Conservation (phyloP, 2,888 invertebrate genomes). For the Mimumesa dahlbomi region DNA sequence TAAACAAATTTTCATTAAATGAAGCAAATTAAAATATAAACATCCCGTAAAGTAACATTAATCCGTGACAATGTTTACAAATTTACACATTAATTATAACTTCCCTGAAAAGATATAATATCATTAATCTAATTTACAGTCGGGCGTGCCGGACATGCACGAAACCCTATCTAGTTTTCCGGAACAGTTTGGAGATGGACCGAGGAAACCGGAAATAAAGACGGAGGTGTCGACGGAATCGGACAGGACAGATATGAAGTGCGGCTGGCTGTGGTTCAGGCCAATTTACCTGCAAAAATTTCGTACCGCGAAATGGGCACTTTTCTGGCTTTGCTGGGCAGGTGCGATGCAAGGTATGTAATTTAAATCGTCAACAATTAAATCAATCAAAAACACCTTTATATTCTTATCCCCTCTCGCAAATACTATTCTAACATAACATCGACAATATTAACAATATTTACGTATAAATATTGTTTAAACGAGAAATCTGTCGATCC, state of each 20-base stretch:
- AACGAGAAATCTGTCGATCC: too few species aligned
- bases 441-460: too few species aligned
- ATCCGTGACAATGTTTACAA: background rate
- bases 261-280: constrained; percentile 86
- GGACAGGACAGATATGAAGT: constrained; percentile 73
- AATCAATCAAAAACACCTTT: too few species aligned
- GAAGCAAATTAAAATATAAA: too few species aligned
- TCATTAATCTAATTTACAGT: constrained; percentile 61
- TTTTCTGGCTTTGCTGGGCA: constrained; percentile 91
- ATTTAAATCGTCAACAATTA: too few species aligned
- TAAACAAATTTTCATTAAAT: too few species aligned
- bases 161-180: constrained; percentile 69
- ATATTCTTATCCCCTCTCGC: too few species aligned
- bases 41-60: too few species aligned
- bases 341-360: constrained; percentile 88
- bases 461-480: too few species aligned
- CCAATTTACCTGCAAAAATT: constrained; percentile 86
- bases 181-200: constrained; percentile 67
- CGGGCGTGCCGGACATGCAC: constrained; percentile 69
- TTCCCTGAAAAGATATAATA: constrained; percentile 4
- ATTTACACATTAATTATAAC: constrained; percentile 1
- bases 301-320: constrained; percentile 88
- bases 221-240: constrained; percentile 51
- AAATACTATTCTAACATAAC: too few species aligned
- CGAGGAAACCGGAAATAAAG: constrained; percentile 64